A percentile compares a stretch with the other conserved stretches of the same genome.
phyloP scores from a whole-genome alignment of 23 tunicate genomes.

The Ascidia mentula region DNA sequence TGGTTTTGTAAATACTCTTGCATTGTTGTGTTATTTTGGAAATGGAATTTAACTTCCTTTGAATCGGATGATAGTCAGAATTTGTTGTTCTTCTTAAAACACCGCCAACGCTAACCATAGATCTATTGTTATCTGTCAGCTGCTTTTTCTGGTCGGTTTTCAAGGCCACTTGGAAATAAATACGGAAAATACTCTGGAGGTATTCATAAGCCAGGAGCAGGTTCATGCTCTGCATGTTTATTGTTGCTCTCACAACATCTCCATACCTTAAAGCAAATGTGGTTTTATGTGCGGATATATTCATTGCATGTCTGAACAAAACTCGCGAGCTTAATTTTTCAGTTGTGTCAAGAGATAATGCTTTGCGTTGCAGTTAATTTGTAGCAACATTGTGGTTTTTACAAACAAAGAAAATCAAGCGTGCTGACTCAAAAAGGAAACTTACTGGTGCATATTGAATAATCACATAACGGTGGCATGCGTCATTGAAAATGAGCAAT shows the following conservation, averaged over 20 bases:
- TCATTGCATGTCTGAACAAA: no score
- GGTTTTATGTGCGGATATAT: no score
- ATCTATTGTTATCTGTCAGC: background rate
- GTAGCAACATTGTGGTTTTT: no score
- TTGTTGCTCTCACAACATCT: background rate
- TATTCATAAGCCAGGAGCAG: background rate
- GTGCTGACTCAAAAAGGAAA: background rate
- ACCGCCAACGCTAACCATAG: background rate
- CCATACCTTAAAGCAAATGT: background rate
- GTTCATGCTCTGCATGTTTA: background rate
- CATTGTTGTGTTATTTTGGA: conserved; percentile 8
- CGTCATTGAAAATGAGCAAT: background rate
- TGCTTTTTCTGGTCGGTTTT: background rate
- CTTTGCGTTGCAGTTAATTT: no score
- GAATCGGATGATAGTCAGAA: background rate
- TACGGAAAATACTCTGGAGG: conserved; percentile 4
- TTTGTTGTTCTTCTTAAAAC: no score
- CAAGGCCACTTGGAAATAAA: conserved; percentile 7
- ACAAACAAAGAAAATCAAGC: no score
- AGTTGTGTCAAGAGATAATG: no score
- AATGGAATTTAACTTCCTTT: background rate
- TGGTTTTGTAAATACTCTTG: background rate
- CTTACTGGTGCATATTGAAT: background rate
- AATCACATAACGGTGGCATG: conserved; percentile 5
- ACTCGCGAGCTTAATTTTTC: no score